Percentiles rank a stretch among this genome's conserved stretches.
Evolutionary conservation across 1,140 invertebrate species (phyloP).

Genomic region (Lanistes nyassanus): DNA sequence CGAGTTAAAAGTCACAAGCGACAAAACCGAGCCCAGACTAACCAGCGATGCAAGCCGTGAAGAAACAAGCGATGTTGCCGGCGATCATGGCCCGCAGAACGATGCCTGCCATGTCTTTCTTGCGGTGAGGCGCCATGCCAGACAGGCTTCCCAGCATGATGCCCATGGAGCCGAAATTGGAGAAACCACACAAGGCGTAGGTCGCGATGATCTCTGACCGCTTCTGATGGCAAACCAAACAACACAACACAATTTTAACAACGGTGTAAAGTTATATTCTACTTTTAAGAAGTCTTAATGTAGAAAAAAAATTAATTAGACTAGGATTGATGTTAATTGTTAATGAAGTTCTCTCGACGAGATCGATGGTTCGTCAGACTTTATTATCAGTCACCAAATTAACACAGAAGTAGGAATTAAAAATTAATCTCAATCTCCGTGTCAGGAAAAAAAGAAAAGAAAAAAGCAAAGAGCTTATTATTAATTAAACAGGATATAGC

Average conservation of each 20-base stretch:
- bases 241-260: no score
- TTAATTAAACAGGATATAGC: background rate
- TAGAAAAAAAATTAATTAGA: no score
- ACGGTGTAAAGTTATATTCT: no score
- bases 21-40: no score
- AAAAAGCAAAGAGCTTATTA: background rate
- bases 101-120: conserved; percentile 70
- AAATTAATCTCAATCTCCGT: no score
- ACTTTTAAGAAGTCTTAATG: no score
- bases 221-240: conserved; percentile 67
- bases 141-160: conserved; percentile 86
- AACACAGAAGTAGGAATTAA: no score
- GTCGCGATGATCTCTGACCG: conserved; percentile 87
- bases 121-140: conserved; percentile 82
- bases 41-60: conserved; percentile 57
- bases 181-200: conserved; percentile 95
- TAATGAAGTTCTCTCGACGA: no score
- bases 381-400: no score
- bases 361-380: no score
- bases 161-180: conserved; percentile 91
- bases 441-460: background rate
- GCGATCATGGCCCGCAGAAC: conserved; percentile 86
- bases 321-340: no score
- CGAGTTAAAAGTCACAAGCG: background rate
- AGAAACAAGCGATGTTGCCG: conserved; percentile 87